Conservation (phyloP, 2,888 invertebrate genomes). For the Eulithis prunata region DNA sequence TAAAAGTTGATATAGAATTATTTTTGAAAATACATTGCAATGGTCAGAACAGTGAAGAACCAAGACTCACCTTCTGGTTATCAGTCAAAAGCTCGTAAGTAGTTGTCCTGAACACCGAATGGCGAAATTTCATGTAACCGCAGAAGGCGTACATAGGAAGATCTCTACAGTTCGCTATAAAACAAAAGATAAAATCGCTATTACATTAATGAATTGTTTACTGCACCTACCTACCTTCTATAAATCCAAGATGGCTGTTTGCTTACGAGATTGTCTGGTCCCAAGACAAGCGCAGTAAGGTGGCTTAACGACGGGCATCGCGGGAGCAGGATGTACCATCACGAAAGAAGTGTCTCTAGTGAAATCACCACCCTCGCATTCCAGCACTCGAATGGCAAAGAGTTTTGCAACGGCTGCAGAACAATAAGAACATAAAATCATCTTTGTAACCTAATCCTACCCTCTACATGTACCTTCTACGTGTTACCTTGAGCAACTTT, state of each 20-base stretch:
- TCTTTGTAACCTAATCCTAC: not conserved
- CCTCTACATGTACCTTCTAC: too few species aligned
- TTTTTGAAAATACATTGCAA: not conserved
- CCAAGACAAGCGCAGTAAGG: conserved; percentile 65
- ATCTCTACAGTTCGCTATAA: conserved; percentile 76
- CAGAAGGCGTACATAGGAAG: conserved; percentile 86
- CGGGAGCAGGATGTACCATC: conserved; percentile 59
- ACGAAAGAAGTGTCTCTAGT: conserved; percentile 66
- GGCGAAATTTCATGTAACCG: conserved; percentile 85
- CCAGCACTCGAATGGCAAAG: conserved; percentile 84
- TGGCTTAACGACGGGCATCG: conserved; percentile 43
- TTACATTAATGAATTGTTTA: not conserved
- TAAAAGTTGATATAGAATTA: conserved; percentile 3
- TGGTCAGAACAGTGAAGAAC: not conserved
- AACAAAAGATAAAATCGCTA: not conserved
- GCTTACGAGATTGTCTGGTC: conserved; percentile 58
- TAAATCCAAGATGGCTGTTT: not conserved
- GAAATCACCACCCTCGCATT: conserved; percentile 86
- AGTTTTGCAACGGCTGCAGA: conserved; percentile 83
- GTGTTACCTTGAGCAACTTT: conserved; percentile 82
- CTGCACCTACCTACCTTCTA: not conserved
- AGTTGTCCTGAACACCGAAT: conserved; percentile 82
- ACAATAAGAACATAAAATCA: not conserved
- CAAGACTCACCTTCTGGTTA: conserved; percentile 77
- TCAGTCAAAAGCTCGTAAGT: conserved; percentile 86